Evolutionary conservation across 2,113 vertebrate genomes (phyloP).

Genomic region (Ammospiza nelsoni): DNA sequence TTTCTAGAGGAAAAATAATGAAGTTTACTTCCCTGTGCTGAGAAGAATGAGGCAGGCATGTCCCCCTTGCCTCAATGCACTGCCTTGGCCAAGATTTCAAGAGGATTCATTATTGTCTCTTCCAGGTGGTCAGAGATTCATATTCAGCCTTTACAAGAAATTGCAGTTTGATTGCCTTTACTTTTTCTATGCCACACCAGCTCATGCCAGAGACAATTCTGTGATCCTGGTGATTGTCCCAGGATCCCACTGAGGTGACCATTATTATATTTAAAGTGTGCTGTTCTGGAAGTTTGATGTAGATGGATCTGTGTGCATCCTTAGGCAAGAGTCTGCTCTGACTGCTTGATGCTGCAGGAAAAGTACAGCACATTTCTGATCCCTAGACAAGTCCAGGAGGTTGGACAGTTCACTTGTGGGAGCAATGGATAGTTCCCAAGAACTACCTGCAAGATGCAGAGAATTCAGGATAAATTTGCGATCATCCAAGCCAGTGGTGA

Average conservation of each 20-base stretch:
- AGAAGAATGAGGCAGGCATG: neutral
- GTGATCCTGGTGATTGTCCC: neutral
- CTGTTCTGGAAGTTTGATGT: neutral
- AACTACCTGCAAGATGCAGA: neutral
- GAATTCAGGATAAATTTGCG: neutral
- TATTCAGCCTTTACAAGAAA: neutral
- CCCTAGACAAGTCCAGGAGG: neutral
- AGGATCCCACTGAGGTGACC: neutral
- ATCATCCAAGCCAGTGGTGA: accelerated
- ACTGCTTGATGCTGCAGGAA: neutral
- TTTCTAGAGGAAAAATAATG: neutral
- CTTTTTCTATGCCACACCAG: neutral
- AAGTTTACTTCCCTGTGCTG: neutral
- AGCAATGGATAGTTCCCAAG: neutral
- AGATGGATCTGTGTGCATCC: neutral
- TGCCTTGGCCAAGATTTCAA: neutral
- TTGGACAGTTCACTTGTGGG: neutral
- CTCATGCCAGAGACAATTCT: neutral
- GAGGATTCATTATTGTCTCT: neutral
- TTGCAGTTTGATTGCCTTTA: neutral
- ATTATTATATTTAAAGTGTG: neutral
- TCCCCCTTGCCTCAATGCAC: neutral
- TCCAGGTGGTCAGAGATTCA: neutral
- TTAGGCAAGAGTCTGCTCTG: neutral
- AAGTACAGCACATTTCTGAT: neutral